Evolutionary conservation across 2,113 vertebrate genomes (phyloP).

Genomic region (Tachycineta bicolor): DNA sequence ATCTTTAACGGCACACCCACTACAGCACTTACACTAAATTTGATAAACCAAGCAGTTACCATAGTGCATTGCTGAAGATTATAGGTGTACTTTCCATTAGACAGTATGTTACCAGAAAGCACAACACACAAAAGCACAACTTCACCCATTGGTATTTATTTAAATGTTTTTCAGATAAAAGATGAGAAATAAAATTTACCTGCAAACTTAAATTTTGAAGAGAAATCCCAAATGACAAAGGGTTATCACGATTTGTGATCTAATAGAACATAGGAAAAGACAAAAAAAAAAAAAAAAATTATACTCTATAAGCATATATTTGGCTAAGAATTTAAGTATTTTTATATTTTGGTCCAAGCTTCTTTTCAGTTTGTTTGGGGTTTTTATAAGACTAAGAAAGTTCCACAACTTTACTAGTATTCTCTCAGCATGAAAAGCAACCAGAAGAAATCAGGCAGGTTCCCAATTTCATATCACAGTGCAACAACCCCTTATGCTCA

Average conservation of each 20-base stretch:
- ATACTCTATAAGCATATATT: neutral
- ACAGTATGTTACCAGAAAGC: neutral
- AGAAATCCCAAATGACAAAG: constrained; percentile 93
- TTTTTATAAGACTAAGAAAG: neutral
- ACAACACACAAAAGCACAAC: neutral
- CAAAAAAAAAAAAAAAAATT: fast-evolving
- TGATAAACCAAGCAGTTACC: neutral
- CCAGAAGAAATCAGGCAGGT: neutral
- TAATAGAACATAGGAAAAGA: constrained; percentile 35
- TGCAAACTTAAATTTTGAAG: constrained; percentile 97
- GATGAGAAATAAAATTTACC: constrained; percentile 74
- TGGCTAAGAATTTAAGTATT: neutral
- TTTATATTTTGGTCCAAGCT: neutral
- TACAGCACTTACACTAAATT: neutral
- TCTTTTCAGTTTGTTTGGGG: neutral
- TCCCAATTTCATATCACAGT: neutral
- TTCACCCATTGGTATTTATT: neutral
- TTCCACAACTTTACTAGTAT: neutral
- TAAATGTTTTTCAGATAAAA: neutral
- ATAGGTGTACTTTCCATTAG: neutral
- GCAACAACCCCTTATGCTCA: neutral
- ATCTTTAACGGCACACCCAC: neutral
- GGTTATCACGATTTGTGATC: constrained; percentile 89
- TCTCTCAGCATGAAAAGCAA: neutral
- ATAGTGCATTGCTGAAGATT: neutral